Base-by-base conservation (phyloP, 2,797 vertebrate species). In the Buphagus erythrorhynchus region DNA sequence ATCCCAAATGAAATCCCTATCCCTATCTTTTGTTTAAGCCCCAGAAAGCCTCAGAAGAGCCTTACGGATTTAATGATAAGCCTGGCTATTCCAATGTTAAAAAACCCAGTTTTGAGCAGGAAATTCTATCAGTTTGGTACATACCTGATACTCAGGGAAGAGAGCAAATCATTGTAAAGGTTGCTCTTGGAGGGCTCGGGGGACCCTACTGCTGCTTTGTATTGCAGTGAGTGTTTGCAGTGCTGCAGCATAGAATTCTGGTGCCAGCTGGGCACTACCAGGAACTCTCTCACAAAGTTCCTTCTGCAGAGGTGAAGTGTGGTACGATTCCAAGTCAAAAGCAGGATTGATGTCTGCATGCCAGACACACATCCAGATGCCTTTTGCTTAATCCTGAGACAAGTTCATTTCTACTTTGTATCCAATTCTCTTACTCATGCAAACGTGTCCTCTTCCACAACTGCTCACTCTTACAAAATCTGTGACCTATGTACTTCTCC, bases 381-480 rank as follows among this genome's bases (percentile, higher is more conserved):
- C 38, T 71, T 74, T 21, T 46, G 51, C 31, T 25, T 58, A 51
- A 58, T 43, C 38, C 48, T 11, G 25, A 82, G 40, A 62, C 28
- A 75, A 78, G 19, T 73, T 63, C 13, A 51, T 20, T 88, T 76
- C 40, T 66, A 19, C 28, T 73, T 52, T 1, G 1, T 26, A 73
- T 52, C 36, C 20, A 13, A 1, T 29, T 54, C 67, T 55, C 80
- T 55, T 86, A 58, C 25, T 61, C 79, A 61, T 55, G 36, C 55
- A 62, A 86, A 66, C 10, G 5, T 2, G 6, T 38, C 6, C 4
- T 38, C 46, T 78, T 77, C 68, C 57, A 38, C 38, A 43, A 13
- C 13, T n/a, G 42, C 67, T 48, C 49, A 28, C 20, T 89, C 51
- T 91, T 91, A 80, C 88, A 74, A 82, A 91, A 95, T 55, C 82